Evolutionary conservation across 2,888 invertebrate genomes (phyloP).

Genomic region (Tigriopus californicus): DNA sequence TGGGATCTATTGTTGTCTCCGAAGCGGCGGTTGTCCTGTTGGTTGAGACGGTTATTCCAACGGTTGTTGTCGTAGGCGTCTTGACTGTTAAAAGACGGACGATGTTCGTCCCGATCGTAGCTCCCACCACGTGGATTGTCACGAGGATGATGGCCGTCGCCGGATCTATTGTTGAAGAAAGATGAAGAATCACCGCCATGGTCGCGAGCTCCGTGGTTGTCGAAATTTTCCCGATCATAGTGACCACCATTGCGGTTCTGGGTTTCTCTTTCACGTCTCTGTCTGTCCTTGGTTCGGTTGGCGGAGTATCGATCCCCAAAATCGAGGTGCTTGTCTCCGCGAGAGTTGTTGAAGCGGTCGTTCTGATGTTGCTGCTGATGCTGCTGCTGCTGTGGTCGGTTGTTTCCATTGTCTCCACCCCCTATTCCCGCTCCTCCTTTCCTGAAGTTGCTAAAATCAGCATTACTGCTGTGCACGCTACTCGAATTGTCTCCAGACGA

Average conservation of each 20-base stretch:
- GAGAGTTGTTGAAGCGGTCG: slow-evolving; percentile 28
- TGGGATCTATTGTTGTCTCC: neutral
- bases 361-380: slow-evolving; percentile 19
- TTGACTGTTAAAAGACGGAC: no score
- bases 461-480: slow-evolving; percentile 19
- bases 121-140: neutral
- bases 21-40: no score
- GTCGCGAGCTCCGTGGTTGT: no score
- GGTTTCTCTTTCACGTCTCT: neutral
- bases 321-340: neutral
- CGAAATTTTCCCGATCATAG: no score
- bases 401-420: slow-evolving; percentile 19
- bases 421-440: neutral
- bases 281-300: slow-evolving; percentile 5
- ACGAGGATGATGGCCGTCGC: neutral
- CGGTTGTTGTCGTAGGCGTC: no score
- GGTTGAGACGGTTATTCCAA: no score
- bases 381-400: slow-evolving; percentile 20
- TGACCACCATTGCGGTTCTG: slow-evolving; percentile 20
- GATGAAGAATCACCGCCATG: no score
- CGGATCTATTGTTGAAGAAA: no score
- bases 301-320: slow-evolving; percentile 11
- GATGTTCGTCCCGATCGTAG: neutral
- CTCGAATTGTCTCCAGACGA: neutral
- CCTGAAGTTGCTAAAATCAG: slow-evolving; percentile 12